These are phyloP conservation scores for Graptemys geographica DNA, from an alignment of 2,797 vertebrate species.

Conservation along the genomic window DNA sequence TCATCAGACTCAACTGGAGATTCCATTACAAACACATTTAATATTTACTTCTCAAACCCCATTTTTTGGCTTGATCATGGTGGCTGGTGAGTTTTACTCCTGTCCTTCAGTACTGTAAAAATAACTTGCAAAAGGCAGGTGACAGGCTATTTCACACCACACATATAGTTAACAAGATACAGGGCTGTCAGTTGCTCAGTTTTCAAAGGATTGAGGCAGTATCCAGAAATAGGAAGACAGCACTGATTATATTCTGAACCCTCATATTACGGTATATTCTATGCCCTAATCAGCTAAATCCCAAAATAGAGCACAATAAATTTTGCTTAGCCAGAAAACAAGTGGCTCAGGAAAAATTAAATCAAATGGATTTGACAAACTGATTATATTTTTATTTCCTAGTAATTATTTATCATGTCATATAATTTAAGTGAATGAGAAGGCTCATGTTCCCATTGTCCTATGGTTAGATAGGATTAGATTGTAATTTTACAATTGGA, in stretches of 20 bases:
- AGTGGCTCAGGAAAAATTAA: neutral
- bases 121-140: neutral
- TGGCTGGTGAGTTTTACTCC: neutral
- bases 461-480: neutral
- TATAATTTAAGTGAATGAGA: neutral
- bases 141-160: neutral
- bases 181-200: neutral
- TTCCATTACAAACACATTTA: neutral
- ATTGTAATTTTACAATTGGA: neutral
- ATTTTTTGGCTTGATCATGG: neutral
- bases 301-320: neutral
- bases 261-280: neutral
- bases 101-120: neutral
- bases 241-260: neutral
- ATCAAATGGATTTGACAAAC: neutral
- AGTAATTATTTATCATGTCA: neutral
- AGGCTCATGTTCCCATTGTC: neutral
- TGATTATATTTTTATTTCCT: neutral
- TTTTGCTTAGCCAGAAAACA: neutral
- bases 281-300: neutral
- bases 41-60: neutral
- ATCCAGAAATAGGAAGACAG: neutral
- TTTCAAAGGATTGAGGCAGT: neutral
- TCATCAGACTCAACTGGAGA: neutral
- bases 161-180: accelerated